Percentiles rank a stretch among this genome's conserved stretches.
Evolutionary conservation across 2,797 vertebrate genomes (phyloP).

Genomic region (Lerista edwardsae): DNA sequence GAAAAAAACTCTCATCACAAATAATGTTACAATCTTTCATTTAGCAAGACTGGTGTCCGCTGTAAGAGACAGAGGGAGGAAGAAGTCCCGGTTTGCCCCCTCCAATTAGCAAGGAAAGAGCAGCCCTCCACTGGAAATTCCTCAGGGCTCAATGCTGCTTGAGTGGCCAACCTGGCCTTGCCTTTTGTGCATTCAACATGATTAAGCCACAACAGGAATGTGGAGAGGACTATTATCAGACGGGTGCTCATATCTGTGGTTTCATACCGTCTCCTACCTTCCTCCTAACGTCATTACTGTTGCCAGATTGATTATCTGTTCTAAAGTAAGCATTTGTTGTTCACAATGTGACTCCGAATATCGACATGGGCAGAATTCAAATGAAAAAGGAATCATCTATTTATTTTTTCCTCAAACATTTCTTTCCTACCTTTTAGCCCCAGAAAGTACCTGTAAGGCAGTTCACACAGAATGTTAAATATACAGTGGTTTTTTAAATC

Average conservation of each 20-base stretch:
- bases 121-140: background rate
- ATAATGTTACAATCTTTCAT: background rate
- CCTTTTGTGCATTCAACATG: slow-evolving; percentile 14
- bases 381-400: background rate
- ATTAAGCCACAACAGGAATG: slow-evolving; percentile 14
- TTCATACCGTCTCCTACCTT: slow-evolving; percentile 3
- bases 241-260: background rate
- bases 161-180: background rate
- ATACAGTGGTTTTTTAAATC: background rate
- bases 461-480: background rate
- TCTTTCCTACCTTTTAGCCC: background rate
- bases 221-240: background rate
- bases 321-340: background rate
- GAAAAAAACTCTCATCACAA: background rate
- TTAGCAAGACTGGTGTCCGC: background rate
- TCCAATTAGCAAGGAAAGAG: slow-evolving; percentile 13
- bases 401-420: background rate
- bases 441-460: background rate
- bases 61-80: background rate
- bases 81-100: background rate
- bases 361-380: background rate
- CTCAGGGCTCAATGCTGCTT: slow-evolving; percentile 1
- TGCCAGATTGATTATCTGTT: slow-evolving; percentile 14
- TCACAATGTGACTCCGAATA: background rate
- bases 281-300: background rate